phyloP scores from a whole-genome alignment of 2,113 vertebrate genomes.

The human (Homo sapiens) region DNA sequence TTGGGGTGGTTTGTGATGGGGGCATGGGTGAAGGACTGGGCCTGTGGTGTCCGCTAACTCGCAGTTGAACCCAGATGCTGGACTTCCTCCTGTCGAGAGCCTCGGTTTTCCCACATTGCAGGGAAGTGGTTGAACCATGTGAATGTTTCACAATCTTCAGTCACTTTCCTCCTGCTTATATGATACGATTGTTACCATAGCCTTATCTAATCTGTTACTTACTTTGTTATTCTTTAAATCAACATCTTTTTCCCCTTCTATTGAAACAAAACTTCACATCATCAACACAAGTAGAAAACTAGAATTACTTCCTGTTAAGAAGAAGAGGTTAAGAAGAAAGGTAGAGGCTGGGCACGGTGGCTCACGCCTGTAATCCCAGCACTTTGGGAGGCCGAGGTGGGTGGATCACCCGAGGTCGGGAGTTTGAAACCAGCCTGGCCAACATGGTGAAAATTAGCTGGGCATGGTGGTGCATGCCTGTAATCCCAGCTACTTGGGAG shows the following conservation, averaged over 20 bases:
- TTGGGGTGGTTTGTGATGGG: not conserved
- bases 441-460: too few species aligned
- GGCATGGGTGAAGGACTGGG: not conserved
- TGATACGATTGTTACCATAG: not conserved
- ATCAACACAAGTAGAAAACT: conserved; percentile 1
- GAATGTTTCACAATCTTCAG: not conserved
- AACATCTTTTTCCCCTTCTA: not conserved
- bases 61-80: not conserved
- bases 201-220: not conserved
- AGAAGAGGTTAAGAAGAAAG: not conserved
- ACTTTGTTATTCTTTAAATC: not conserved
- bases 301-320: not conserved
- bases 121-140: not conserved
- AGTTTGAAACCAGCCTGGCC: too few species aligned
- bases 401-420: too few species aligned
- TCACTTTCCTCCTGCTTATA: not conserved
- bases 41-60: not conserved
- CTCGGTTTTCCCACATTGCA: not conserved
- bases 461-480: too few species aligned
- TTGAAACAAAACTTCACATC: not conserved
- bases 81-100: not conserved
- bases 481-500: too few species aligned
- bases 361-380: too few species aligned
- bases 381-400: too few species aligned
- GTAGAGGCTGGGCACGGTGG: not conserved